phyloP scores from a whole-genome alignment of 2,113 vertebrate genomes.

The Glaucidium brasilianum region DNA sequence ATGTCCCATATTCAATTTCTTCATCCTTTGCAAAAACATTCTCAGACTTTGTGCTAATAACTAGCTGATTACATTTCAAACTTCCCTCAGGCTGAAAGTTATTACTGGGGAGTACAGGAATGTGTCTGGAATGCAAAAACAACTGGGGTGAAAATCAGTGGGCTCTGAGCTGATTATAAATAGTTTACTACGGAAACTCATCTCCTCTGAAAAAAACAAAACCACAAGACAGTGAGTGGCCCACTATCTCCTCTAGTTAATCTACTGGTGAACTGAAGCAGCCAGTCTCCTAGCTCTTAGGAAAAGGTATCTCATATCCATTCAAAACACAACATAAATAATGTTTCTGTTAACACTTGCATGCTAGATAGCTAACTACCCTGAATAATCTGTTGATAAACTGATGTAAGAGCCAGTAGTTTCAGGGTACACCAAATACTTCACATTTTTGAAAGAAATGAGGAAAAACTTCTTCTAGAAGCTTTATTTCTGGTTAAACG shows the following conservation, averaged over 20 bases:
- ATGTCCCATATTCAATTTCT: background rate
- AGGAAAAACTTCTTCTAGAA: background rate
- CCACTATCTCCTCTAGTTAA: background rate
- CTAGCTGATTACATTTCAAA: conserved; percentile 55
- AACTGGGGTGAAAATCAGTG: conserved; percentile 24
- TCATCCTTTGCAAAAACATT: conserved; percentile 41
- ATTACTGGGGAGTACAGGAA: conserved; percentile 55
- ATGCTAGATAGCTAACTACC: background rate
- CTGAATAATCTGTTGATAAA: background rate
- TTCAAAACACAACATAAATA: background rate
- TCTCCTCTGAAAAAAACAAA: background rate
- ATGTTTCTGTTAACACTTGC: background rate
- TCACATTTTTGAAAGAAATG: background rate
- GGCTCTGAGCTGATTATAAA: conserved; percentile 34
- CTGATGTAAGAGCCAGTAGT: background rate
- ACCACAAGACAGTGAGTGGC: background rate
- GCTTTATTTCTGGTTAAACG: background rate
- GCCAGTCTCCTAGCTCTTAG: background rate
- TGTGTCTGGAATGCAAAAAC: conserved; percentile 49
- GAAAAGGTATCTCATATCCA: background rate
- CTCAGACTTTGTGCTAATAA: conserved; percentile 45
- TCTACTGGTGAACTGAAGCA: background rate
- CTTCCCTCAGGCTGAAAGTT: conserved; percentile 24
- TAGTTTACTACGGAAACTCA: background rate
- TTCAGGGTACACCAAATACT: background rate